These are phyloP conservation scores for Theristicus caerulescens DNA, from an alignment of 2,113 vertebrate genomes.

Conservation along the genomic window DNA sequence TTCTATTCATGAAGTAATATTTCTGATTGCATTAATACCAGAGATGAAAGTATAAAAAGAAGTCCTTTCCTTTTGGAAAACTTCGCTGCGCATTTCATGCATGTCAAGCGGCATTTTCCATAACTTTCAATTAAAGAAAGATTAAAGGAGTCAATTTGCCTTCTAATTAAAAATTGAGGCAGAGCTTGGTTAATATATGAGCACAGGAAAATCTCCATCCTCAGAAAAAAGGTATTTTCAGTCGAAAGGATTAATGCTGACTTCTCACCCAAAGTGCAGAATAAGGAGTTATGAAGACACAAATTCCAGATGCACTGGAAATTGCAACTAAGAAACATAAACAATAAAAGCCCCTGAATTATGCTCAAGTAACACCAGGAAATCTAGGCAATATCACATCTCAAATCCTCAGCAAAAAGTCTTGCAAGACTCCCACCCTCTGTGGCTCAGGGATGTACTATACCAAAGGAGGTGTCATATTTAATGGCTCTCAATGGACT, in stretches of 20 bases:
- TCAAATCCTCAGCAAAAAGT: neutral
- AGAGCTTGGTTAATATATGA: neutral
- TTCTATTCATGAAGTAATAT: neutral
- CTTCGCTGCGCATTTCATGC: neutral
- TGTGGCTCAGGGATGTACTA: neutral
- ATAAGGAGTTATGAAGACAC: neutral
- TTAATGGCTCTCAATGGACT: neutral
- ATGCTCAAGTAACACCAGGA: neutral
- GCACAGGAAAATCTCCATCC: neutral
- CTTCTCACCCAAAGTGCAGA: neutral
- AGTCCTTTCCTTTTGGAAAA: neutral
- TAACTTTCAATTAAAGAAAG: conserved; percentile 16
- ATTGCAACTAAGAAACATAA: neutral
- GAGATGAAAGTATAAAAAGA: neutral
- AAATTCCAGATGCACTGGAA: neutral
- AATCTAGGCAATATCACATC: neutral
- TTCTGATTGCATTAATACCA: neutral
- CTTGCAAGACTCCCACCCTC: neutral
- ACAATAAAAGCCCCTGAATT: neutral
- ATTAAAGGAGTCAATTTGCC: conserved; percentile 5
- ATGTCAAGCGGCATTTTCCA: neutral
- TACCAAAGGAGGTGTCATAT: neutral
- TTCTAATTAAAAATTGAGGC: neutral
- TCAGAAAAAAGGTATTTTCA: neutral
- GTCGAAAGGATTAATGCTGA: neutral